Percentiles rank a stretch among this genome's conserved stretches.
Evolutionary conservation across 1,140 invertebrate species (phyloP).

Genomic region (Tribolium castaneum): DNA sequence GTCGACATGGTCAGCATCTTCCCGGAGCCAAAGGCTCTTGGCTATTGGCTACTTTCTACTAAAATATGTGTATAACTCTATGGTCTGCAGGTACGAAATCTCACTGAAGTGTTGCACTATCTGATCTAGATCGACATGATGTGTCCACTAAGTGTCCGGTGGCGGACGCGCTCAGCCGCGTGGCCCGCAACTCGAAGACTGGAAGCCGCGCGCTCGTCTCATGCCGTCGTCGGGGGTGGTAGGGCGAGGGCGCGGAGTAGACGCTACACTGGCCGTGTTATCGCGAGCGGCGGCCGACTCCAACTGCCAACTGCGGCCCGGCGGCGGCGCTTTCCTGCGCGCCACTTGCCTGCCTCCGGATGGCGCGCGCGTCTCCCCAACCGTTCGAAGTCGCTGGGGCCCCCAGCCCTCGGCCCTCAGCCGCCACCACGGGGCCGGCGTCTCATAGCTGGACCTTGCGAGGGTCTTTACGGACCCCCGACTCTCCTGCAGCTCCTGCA

Average conservation of each 20-base stretch:
- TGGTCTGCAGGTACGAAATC: slow-evolving; percentile 52
- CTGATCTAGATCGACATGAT: slow-evolving; percentile 38
- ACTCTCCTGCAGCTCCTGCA: background rate
- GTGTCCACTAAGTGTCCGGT: slow-evolving; percentile 37
- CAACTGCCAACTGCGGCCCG: slow-evolving; percentile 60
- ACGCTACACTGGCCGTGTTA: slow-evolving; percentile 57
- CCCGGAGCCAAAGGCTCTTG: slow-evolving; percentile 7
- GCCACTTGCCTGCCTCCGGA: slow-evolving; percentile 54
- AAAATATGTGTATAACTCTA: slow-evolving; percentile 15
- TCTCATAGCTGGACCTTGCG: slow-evolving; percentile 2
- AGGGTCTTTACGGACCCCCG: background rate
- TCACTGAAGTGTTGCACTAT: slow-evolving; percentile 52
- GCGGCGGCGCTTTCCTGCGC: slow-evolving; percentile 59
- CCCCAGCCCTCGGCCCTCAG: background rate
- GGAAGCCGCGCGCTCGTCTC: slow-evolving; percentile 59
- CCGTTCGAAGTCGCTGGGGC: slow-evolving; percentile 24
- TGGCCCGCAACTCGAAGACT: slow-evolving; percentile 61
- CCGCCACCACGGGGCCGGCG: slow-evolving; percentile 18
- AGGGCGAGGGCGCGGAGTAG: slow-evolving; percentile 54
- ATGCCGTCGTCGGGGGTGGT: slow-evolving; percentile 58
- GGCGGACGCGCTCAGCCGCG: slow-evolving; percentile 51
- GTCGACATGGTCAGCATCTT: slow-evolving; percentile 63
- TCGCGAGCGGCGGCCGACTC: slow-evolving; percentile 58
- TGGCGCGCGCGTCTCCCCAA: slow-evolving; percentile 38
- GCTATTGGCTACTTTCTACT: background rate